Evolutionary conservation across 2,797 vertebrate species (phyloP).

Genomic region (Pseudomugil gertrudae): DNA sequence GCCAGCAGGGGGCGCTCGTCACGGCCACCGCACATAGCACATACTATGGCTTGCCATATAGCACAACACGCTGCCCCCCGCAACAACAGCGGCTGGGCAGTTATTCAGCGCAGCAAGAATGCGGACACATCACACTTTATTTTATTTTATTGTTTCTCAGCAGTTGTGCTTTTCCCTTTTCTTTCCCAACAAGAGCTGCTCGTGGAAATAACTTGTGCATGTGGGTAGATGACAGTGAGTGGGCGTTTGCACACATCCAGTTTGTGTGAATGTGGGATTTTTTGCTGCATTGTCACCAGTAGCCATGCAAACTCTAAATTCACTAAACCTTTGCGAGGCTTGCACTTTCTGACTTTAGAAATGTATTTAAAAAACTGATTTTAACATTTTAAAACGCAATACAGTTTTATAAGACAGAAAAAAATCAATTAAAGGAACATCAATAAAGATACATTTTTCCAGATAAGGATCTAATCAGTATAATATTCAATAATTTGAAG

Average conservation of each 20-base stretch:
- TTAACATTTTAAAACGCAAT: neutral
- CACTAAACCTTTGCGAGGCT: neutral
- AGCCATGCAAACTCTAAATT: neutral
- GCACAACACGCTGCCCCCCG: slow-evolving; percentile 33
- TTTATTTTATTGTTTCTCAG: neutral
- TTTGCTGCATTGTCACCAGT: neutral
- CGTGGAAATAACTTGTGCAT: neutral
- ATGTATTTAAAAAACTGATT: neutral
- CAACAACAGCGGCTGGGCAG: slow-evolving; percentile 38
- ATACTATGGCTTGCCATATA: no score
- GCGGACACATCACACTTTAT: neutral
- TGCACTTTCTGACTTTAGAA: neutral
- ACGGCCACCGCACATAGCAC: slow-evolving; percentile 27
- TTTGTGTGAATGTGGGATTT: neutral
- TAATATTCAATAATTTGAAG: slow-evolving; percentile 1
- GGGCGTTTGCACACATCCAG: neutral
- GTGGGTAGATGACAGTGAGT: neutral
- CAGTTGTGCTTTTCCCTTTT: neutral
- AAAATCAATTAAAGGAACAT: neutral
- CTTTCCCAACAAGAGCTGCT: neutral
- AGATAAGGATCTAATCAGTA: neutral
- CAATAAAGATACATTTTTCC: neutral
- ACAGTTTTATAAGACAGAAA: neutral
- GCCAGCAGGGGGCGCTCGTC: no score
- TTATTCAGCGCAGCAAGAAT: no score